phyloP scores from a whole-genome alignment of 2,888 invertebrate genomes.

The Cheiracanthium punctorium region DNA sequence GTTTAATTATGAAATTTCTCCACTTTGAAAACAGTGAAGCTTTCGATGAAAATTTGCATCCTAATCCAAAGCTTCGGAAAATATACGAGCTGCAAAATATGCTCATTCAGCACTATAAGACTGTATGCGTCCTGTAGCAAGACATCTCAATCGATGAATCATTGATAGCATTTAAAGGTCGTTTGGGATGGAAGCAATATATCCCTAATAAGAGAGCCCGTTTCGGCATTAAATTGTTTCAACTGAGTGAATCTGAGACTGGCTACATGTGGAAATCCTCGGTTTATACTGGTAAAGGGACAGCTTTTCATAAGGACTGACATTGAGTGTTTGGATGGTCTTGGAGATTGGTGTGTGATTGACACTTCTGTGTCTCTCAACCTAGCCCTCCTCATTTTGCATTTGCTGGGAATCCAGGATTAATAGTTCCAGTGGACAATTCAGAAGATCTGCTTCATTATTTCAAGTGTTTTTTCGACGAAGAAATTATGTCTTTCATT shows the following conservation, averaged over 20 bases:
- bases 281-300: constrained; percentile 34
- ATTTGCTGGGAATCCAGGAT: constrained; percentile 20
- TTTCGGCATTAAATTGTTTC: constrained; percentile 68
- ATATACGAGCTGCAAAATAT: constrained; percentile 28
- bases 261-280: constrained; percentile 57
- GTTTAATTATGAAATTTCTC: constrained; percentile 18
- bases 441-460: neutral
- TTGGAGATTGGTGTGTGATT: neutral
- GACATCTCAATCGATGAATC: constrained; percentile 69
- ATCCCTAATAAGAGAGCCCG: constrained; percentile 68
- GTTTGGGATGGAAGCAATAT: constrained; percentile 64
- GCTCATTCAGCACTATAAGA: constrained; percentile 26
- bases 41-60: neutral
- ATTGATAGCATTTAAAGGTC: constrained; percentile 63
- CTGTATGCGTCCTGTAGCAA: constrained; percentile 30
- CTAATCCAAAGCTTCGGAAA: constrained; percentile 25
- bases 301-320: neutral
- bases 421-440: neutral
- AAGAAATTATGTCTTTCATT: neutral
- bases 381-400: constrained; percentile 22
- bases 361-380: neutral
- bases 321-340: too few species aligned
- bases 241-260: constrained; percentile 57
- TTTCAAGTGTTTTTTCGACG: constrained; percentile 11
- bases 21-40: constrained; percentile 27